Evolutionary conservation across 30 jellyfish, hydroid and myxozoan species (phyloP).

Genomic region (Haliclystus octoradiatus): DNA sequence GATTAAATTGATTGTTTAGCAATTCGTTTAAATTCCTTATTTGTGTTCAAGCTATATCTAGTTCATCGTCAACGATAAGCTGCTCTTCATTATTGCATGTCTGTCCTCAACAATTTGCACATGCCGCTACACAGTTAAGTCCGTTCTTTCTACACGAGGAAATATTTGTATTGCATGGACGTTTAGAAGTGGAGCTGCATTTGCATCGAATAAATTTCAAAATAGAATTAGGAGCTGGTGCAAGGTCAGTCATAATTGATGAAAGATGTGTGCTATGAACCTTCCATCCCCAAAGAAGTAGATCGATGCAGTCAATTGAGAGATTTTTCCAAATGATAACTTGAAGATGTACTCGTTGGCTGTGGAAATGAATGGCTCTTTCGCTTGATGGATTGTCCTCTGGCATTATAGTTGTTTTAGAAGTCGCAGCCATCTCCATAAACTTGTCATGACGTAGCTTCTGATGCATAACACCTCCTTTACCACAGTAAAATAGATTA

Average conservation of each 20-base stretch:
- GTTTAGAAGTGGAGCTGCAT: conserved; percentile 8
- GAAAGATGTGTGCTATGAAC: neutral
- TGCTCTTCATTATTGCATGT: neutral
- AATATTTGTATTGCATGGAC: neutral
- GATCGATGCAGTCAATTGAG: neutral
- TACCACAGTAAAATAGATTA: neutral
- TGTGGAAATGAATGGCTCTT: neutral
- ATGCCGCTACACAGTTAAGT: conserved; percentile 6
- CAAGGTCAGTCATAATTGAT: conserved; percentile 7
- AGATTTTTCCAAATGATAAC: neutral
- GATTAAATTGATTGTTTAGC: too few relatives aligned
- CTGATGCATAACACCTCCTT: neutral
- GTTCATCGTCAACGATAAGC: too few relatives aligned
- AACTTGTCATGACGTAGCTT: neutral
- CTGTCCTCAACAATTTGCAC: conserved; percentile 8
- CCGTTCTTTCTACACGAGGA: conserved; percentile 8
- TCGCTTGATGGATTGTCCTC: neutral
- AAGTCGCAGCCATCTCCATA: neutral
- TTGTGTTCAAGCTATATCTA: too few relatives aligned
- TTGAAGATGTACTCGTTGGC: neutral
- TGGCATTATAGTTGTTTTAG: neutral
- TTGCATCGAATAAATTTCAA: conserved; percentile 10
- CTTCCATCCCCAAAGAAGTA: conserved; percentile 20
- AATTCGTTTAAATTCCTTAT: too few relatives aligned
- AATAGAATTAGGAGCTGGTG: neutral